These are phyloP conservation scores for Apodemia duryi DNA, from an alignment of 2,888 invertebrate genomes.

Conservation along the genomic window DNA sequence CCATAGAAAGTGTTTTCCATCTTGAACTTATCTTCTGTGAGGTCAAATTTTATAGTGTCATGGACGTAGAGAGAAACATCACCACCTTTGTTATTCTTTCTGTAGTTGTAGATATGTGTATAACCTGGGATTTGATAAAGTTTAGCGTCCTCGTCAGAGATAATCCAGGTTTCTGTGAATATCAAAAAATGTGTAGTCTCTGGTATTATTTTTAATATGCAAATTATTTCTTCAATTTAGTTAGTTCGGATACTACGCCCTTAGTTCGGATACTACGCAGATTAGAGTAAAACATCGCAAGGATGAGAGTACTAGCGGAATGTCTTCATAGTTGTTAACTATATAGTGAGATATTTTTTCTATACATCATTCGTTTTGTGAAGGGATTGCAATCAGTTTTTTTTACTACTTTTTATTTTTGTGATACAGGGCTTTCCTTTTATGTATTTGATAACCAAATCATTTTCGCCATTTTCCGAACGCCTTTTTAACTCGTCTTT, in stretches of 20 bases:
- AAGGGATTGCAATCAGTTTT: background rate
- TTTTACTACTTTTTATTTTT: slow-evolving; percentile 20
- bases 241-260: too few species aligned
- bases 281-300: slow-evolving; percentile 34
- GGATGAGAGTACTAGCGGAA: slow-evolving; percentile 25
- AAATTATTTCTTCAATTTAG: slow-evolving; percentile 32
- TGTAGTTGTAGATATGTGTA: slow-evolving; percentile 31
- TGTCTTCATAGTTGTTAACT: slow-evolving; percentile 29
- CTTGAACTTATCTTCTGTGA: slow-evolving; percentile 27
- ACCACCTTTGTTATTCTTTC: slow-evolving; percentile 31
- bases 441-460: slow-evolving; percentile 35
- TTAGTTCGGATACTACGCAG: slow-evolving; percentile 30
- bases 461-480: slow-evolving; percentile 30
- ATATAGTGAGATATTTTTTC: slow-evolving; percentile 21
- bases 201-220: slow-evolving; percentile 20
- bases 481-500: slow-evolving; percentile 30
- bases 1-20: slow-evolving; percentile 36
- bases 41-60: slow-evolving; percentile 29
- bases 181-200: slow-evolving; percentile 23
- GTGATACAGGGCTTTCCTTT: slow-evolving; percentile 33
- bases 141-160: slow-evolving; percentile 28
- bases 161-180: slow-evolving; percentile 34
- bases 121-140: slow-evolving; percentile 22
- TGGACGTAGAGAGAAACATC: slow-evolving; percentile 36
- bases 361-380: background rate